A percentile compares a stretch with the other conserved stretches of the same genome.
phyloP scores from a whole-genome alignment of 2,888 invertebrate species.

The Euclidia mi region DNA sequence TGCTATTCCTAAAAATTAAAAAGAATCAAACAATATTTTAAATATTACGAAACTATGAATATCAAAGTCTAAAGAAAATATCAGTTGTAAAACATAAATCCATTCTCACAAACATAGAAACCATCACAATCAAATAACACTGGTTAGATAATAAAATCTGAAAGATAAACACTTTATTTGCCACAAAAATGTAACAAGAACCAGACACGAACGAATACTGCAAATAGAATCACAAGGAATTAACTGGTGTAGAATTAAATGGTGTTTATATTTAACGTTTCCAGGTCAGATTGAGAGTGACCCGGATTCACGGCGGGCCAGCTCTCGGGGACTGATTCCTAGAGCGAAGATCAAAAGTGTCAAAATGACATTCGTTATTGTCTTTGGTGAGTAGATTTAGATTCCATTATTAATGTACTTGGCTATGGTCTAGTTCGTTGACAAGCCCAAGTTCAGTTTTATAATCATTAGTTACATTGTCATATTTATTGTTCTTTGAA shows the following conservation, averaged over 20 bases:
- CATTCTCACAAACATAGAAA: background rate
- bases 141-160: slow-evolving; percentile 25
- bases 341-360: slow-evolving; percentile 99
- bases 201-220: slow-evolving; percentile 48
- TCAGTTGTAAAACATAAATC: no score
- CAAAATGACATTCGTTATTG: slow-evolving; percentile 99
- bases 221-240: slow-evolving; percentile 41
- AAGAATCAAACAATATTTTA: no score
- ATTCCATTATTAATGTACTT: slow-evolving; percentile 27
- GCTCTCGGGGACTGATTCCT: slow-evolving; percentile 97
- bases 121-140: slow-evolving; percentile 17
- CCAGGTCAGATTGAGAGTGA: slow-evolving; percentile 86
- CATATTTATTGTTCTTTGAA: no score
- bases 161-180: slow-evolving; percentile 27
- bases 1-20: no score
- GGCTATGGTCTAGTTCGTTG: slow-evolving; percentile 21
- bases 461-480: background rate
- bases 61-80: no score
- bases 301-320: slow-evolving; percentile 93
- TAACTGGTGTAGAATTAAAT: slow-evolving; percentile 29
- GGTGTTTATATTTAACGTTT: slow-evolving; percentile 51
- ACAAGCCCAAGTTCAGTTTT: slow-evolving; percentile 12
- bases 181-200: slow-evolving; percentile 49
- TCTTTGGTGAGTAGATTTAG: slow-evolving; percentile 92
- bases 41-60: no score